Conservation (phyloP, 2,113 vertebrate genomes). For the Pongo pygmaeus region DNA sequence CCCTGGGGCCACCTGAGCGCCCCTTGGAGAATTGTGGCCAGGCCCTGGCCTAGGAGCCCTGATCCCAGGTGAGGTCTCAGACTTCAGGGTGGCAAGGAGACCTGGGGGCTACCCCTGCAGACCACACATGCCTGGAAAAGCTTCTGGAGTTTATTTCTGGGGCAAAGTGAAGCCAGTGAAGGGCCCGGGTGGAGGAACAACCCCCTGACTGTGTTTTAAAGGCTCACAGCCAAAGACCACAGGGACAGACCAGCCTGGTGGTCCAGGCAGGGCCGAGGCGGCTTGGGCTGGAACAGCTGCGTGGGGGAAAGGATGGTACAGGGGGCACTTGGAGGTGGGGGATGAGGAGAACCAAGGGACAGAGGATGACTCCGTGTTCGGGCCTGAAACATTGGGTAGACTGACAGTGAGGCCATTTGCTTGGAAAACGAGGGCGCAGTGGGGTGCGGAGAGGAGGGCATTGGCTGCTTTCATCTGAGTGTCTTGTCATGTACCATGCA, state of each 20-base stretch:
- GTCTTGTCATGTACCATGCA: no score
- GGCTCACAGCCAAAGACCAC: neutral
- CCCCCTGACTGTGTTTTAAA: neutral
- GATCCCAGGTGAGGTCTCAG: neutral
- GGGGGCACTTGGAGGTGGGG: neutral
- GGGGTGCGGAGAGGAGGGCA: no score
- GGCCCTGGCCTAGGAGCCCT: no score
- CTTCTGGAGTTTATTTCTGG: neutral
- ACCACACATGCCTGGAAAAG: neutral
- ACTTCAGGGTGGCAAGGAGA: no score
- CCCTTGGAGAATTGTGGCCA: no score
- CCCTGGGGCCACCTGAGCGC: neutral
- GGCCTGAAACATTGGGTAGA: neutral
- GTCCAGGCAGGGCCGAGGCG: neutral
- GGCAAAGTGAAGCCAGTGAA: neutral
- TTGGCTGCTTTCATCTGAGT: no score
- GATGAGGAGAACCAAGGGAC: neutral
- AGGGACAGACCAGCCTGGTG: no score
- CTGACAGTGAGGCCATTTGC: neutral
- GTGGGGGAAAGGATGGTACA: fast-evolving
- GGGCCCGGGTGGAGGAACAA: neutral
- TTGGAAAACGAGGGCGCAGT: no score
- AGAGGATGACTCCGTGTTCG: neutral
- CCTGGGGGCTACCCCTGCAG: no score
- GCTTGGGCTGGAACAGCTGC: neutral